phyloP scores from a whole-genome alignment of 2,797 vertebrate genomes.

The Gastrophryne carolinensis region DNA sequence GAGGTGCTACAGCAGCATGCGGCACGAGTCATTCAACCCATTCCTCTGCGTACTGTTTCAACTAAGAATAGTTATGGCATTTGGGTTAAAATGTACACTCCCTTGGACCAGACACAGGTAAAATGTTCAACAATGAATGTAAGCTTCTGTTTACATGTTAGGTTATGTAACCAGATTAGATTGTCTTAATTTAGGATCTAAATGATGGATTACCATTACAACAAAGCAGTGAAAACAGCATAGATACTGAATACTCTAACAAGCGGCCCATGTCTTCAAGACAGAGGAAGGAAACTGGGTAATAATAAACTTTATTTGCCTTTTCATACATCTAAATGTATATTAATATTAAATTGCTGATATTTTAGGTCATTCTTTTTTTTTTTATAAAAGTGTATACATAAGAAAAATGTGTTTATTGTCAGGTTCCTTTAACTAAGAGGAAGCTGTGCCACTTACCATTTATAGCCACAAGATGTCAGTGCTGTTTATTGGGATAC shows the following conservation, averaged over 20 bases:
- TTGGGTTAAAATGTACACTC: conserved; percentile 66
- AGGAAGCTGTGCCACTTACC: no score
- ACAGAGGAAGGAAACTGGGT: conserved; percentile 57
- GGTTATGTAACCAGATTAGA: not conserved
- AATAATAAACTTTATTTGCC: conserved; percentile 17
- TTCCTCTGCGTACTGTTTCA: conserved; percentile 6
- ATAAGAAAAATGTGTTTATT: no score
- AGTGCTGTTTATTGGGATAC: no score
- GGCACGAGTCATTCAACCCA: conserved; percentile 23
- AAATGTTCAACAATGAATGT: not conserved
- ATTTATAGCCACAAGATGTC: no score
- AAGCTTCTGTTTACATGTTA: not conserved
- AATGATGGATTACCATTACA: not conserved
- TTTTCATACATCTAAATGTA: no score
- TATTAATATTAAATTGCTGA: no score
- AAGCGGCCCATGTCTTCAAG: conserved; percentile 19
- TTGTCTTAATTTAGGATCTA: conserved; percentile 12
- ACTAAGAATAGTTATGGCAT: conserved; percentile 51
- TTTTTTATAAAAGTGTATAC: no score
- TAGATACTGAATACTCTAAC: conserved; percentile 6
- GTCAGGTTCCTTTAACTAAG: no score
- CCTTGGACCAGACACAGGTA: conserved; percentile 63
- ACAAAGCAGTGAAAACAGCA: conserved; percentile 23
- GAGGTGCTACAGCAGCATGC: conserved; percentile 64
- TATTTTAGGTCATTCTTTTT: no score